Percentiles rank a stretch among this genome's conserved stretches.
Evolutionary conservation across 2,888 invertebrate genomes (phyloP).

Genomic region (Netelia melanura): DNA sequence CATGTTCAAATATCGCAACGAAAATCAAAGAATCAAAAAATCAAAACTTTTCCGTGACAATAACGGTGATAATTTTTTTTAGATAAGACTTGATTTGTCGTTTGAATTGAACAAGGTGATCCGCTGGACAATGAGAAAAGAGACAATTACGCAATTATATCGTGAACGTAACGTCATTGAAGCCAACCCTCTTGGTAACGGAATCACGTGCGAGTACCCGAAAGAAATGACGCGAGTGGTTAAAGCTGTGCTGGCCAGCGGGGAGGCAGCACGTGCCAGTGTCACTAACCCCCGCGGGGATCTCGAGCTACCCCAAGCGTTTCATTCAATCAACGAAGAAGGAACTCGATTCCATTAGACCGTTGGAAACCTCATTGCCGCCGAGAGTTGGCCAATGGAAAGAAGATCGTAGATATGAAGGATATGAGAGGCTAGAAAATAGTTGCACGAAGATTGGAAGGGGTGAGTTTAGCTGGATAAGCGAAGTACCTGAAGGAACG

Average conservation of each 20-base stretch:
- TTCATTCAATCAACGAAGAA: conserved; percentile 68
- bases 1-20: too few relatives aligned
- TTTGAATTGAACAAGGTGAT: too few relatives aligned
- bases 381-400: conserved; percentile 48
- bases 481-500: conserved; percentile 46
- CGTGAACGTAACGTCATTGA: neutral
- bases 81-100: too few relatives aligned
- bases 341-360: conserved; percentile 71
- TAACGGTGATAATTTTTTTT: too few relatives aligned
- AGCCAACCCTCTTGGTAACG: neutral
- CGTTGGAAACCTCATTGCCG: conserved; percentile 60
- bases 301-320: conserved; percentile 39
- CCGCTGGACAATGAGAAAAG: too few relatives aligned
- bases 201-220: neutral
- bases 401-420: conserved; percentile 25
- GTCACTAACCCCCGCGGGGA: conserved; percentile 43
- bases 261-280: conserved; percentile 32
- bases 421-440: conserved; percentile 43
- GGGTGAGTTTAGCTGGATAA: conserved; percentile 19
- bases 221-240: conserved; percentile 30
- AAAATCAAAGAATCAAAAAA: too few relatives aligned
- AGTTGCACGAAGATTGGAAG: conserved; percentile 8
- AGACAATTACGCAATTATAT: too few relatives aligned
- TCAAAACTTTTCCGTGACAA: too few relatives aligned
- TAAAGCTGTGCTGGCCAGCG: conserved; percentile 16